Evolutionary conservation across 2,113 vertebrate species (phyloP).

Genomic region (Cyrtonyx montezumae): DNA sequence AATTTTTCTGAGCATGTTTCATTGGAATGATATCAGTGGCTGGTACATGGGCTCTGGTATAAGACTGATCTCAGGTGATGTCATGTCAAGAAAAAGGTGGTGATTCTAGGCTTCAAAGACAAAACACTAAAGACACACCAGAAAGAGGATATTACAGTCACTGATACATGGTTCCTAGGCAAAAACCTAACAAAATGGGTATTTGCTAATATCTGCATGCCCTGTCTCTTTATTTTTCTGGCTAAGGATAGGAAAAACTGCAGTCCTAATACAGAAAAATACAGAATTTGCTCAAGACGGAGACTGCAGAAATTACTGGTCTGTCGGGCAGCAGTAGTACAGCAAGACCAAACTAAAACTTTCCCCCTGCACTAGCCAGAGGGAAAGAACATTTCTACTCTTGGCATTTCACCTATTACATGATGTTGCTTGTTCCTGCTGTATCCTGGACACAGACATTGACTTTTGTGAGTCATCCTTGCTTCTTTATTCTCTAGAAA

Average conservation of each 20-base stretch:
- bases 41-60: not conserved
- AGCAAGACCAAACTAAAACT: not conserved
- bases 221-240: not conserved
- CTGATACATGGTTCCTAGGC: not conserved
- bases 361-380: not conserved
- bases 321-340: not conserved
- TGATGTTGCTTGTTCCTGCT: not conserved
- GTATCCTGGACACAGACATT: not conserved
- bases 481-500: not conserved
- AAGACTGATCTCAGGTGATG: not conserved
- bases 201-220: not conserved
- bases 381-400: not conserved
- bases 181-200: not conserved
- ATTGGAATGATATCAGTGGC: not conserved
- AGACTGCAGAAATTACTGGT: not conserved
- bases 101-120: not conserved
- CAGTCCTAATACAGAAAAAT: not conserved
- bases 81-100: not conserved
- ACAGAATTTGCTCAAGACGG: not conserved
- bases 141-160: not conserved
- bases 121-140: not conserved
- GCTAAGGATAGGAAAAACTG: not conserved
- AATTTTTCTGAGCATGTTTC: not conserved
- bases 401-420: not conserved
- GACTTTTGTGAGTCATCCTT: not conserved